Conservation (phyloP, 1,140 invertebrate species). For the Panulirus ornatus region DNA sequence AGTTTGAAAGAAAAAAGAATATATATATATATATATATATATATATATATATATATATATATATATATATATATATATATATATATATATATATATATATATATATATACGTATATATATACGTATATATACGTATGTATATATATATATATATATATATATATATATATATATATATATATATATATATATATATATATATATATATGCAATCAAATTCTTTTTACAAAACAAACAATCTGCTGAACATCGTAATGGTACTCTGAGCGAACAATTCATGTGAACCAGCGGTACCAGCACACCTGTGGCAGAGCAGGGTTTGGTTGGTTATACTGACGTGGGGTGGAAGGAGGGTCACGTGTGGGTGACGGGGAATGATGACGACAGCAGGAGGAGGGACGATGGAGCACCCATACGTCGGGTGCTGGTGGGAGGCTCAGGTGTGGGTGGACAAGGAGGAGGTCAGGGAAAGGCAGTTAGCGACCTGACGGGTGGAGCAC, state of each 20-base stretch:
- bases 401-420: no score
- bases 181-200: not conserved
- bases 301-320: no score
- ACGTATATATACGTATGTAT: constrained; percentile 13
- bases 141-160: constrained; percentile 31
- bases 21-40: not conserved
- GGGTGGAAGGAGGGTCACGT: not conserved
- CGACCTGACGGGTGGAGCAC: no score
- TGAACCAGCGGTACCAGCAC: no score
- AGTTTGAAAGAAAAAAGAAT: no score
- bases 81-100: constrained; percentile 1
- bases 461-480: constrained; percentile 15
- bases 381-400: not conserved
- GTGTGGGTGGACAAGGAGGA: no score
- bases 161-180: constrained; percentile 31
- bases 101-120: constrained; percentile 8
- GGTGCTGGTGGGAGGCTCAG: no score
- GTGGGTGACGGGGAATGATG: not conserved
- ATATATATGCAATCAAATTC: no score
- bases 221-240: no score
- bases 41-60: not conserved
- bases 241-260: no score
- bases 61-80: no score
- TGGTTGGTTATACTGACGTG: not conserved
- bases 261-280: no score